Evolutionary conservation across 2,888 invertebrate genomes (phyloP).

Genomic region (Cantharis rufa): DNA sequence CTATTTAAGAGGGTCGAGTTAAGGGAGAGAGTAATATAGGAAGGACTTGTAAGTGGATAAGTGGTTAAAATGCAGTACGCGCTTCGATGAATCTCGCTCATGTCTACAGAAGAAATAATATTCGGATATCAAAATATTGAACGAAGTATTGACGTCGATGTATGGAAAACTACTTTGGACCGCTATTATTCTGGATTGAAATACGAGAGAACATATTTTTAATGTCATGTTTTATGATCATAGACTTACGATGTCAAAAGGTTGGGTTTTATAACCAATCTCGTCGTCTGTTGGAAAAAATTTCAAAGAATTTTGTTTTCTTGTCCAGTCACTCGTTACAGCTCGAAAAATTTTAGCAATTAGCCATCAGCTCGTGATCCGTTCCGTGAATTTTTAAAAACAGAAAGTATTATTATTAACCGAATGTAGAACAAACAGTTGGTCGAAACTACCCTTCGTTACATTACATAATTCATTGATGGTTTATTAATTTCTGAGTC

Average conservation of each 20-base stretch:
- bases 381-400: neutral
- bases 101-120: conserved; percentile 51
- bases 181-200: conserved; percentile 45
- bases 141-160: conserved; percentile 15
- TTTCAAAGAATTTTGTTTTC: conserved; percentile 14
- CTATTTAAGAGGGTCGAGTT: conserved; percentile 14
- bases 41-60: conserved; percentile 49
- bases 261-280: conserved; percentile 49
- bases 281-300: conserved; percentile 39
- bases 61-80: conserved; percentile 54
- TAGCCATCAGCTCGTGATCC: neutral
- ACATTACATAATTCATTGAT: conserved; percentile 39
- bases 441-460: conserved; percentile 13
- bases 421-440: conserved; percentile 6
- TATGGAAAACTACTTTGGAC: conserved; percentile 29
- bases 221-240: conserved; percentile 53
- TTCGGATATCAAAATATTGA: conserved; percentile 29
- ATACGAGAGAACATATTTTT: conserved; percentile 52
- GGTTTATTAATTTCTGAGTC: conserved; percentile 34
- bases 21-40: conserved; percentile 19
- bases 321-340: neutral
- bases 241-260: conserved; percentile 52
- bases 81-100: conserved; percentile 53
- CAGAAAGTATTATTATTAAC: neutral
- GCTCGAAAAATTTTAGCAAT: neutral